Base-by-base conservation (phyloP, 1,140 invertebrate genomes). In the Harpegnathos saltator region DNA sequence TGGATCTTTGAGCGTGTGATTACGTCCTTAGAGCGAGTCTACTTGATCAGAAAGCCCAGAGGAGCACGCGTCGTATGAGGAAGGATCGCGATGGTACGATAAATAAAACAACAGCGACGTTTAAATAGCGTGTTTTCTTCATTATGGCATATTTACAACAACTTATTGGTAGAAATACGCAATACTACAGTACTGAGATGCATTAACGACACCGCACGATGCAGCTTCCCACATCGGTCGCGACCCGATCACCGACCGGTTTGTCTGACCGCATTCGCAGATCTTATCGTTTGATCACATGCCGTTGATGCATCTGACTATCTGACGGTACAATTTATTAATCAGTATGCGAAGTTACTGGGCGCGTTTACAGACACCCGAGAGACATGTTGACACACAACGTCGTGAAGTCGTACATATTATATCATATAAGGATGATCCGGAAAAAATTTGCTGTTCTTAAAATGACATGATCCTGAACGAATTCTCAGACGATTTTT, bases 131-230 rank as follows among this genome's bases (percentile, higher is more conserved):
- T 54, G 48, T 63, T 33, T 68, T 68, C 50, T 38, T 63, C 15
- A 72, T 77, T 83, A 73, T 24, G 22, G 54, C 38, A 87, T 81
- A 84, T 81, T 87, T 87, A 86, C 85, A 86, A 72, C 12, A 71
- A 73, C 48, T 83, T 87, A 87, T 22, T 85, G 58, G 69, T 87
- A 83, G 71, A 85, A 50, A n/a, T 50, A 78, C 44, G 48, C 58
- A 52, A n/a, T n/a, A n/a, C 48, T 72, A 85, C 19, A 56, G 38
- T 59, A 59, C 15, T 69, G 50, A 78, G 74, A 83, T 58, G 73
- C 78, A 82, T 61, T 83, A 86, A 78, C 61, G 48, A 24, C 59
- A 78, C 63, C 58, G 56, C 62, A 73, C 22, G 33, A 69, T 56
- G 38, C 19, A 44, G 17, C 15, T 58, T 74, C 68, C 75, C 80